Percentiles rank a stretch among this genome's conserved stretches.
phyloP scores from a whole-genome alignment of 2,888 invertebrate genomes.

The Allolobophora icterica region DNA sequence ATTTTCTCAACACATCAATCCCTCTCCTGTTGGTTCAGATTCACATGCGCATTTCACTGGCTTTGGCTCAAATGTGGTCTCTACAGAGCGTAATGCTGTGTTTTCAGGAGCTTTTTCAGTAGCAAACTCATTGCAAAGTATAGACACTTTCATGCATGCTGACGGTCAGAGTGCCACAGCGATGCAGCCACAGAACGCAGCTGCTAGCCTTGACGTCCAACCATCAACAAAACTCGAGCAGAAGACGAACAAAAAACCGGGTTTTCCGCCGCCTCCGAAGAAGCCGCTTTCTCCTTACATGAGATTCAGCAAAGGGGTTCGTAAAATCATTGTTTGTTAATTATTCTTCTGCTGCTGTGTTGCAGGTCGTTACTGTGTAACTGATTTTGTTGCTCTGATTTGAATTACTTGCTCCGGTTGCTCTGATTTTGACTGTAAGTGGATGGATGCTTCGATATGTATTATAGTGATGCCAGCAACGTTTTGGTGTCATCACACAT shows the following conservation, averaged over 20 bases:
- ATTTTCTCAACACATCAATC: conserved; percentile 8
- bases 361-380: not conserved
- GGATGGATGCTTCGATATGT: not conserved
- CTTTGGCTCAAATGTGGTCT: not conserved
- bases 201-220: not conserved
- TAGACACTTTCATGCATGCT: not conserved
- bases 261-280: conserved; percentile 47
- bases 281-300: conserved; percentile 51
- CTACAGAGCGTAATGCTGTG: not conserved
- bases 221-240: not conserved
- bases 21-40: not conserved
- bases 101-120: not conserved
- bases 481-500: too few species aligned
- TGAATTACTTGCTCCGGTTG: not conserved
- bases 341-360: not conserved
- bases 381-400: not conserved
- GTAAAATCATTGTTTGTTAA: conserved; percentile 32
- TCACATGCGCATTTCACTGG: not conserved
- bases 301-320: conserved; percentile 51
- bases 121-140: not conserved
- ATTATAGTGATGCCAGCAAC: too few species aligned
- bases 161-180: not conserved
- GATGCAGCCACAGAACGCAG: not conserved
- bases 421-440: not conserved
- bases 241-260: not conserved